Conservation (phyloP, 2,113 vertebrate genomes). For the Amphiprion percula region DNA sequence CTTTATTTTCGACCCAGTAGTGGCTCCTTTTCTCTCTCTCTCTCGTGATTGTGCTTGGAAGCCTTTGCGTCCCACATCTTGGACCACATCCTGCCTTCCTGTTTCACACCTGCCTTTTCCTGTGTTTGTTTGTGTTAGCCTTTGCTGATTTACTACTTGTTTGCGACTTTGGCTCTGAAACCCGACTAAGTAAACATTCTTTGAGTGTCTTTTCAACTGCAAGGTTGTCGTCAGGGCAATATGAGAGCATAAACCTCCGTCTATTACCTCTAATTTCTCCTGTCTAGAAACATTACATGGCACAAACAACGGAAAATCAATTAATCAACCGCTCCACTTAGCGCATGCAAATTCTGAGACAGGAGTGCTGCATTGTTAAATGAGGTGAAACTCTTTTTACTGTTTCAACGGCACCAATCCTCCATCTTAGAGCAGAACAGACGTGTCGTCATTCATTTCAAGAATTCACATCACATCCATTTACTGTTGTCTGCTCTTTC, state of each 20-base stretch:
- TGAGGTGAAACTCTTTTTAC: neutral
- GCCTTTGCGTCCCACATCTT: neutral
- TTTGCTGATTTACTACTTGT: too few species aligned
- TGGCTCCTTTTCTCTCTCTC: too few species aligned
- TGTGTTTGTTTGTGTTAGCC: too few species aligned
- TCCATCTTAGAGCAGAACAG: constrained; percentile 1
- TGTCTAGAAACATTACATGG: neutral
- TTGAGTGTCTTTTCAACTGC: too few species aligned
- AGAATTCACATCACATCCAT: neutral
- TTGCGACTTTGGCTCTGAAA: too few species aligned
- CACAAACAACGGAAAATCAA: neutral
- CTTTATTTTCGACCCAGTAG: neutral
- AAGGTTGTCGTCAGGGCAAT: neutral
- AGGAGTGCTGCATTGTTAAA: neutral
- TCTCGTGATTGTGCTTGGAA: too few species aligned
- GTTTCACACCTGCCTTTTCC: neutral
- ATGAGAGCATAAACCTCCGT: neutral
- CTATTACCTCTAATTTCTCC: neutral
- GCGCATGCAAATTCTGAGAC: neutral
- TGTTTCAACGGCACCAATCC: neutral
- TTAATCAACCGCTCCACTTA: neutral
- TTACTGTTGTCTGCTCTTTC: neutral
- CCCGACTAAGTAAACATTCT: too few species aligned
- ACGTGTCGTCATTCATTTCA: neutral
- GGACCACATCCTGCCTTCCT: neutral